Evolutionary conservation across 2,888 invertebrate genomes (phyloP).

Genomic region (Ophioninae sp.): DNA sequence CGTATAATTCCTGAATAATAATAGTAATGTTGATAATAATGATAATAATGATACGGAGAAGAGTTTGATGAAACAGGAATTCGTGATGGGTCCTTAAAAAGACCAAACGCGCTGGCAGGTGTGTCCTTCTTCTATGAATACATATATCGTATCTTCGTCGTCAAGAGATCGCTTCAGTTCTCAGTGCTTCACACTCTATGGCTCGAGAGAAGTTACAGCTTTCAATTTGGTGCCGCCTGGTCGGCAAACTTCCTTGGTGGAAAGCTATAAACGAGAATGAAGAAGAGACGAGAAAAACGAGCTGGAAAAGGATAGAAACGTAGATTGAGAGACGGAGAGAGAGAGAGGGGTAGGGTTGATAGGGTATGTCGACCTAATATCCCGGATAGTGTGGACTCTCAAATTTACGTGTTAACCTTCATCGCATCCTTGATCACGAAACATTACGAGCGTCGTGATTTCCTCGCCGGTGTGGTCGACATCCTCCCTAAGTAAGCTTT

Average conservation of each 20-base stretch:
- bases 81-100: too few species aligned
- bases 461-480: neutral
- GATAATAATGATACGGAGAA: too few species aligned
- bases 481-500: neutral
- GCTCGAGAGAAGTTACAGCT: slow-evolving; percentile 73
- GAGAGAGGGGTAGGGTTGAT: neutral
- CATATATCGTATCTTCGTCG: slow-evolving; percentile 36
- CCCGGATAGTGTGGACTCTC: slow-evolving; percentile 35
- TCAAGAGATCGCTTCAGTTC: slow-evolving; percentile 52
- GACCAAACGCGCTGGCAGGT: too few species aligned
- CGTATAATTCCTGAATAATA: too few species aligned
- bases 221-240: slow-evolving; percentile 74
- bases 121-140: neutral
- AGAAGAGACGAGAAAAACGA: slow-evolving; percentile 43
- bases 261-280: slow-evolving; percentile 55
- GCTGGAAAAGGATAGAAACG: slow-evolving; percentile 19
- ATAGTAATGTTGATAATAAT: too few species aligned
- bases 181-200: slow-evolving; percentile 58
- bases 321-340: slow-evolving; percentile 18
- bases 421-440: slow-evolving; percentile 27
- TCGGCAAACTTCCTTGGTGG: slow-evolving; percentile 33
- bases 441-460: slow-evolving; percentile 26
- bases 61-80: too few species aligned
- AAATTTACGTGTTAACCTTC: slow-evolving; percentile 47
- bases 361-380: slow-evolving; percentile 50